These are phyloP conservation scores for Heliothis virescens DNA, from an alignment of 1,140 invertebrate species.

Conservation along the genomic window DNA sequence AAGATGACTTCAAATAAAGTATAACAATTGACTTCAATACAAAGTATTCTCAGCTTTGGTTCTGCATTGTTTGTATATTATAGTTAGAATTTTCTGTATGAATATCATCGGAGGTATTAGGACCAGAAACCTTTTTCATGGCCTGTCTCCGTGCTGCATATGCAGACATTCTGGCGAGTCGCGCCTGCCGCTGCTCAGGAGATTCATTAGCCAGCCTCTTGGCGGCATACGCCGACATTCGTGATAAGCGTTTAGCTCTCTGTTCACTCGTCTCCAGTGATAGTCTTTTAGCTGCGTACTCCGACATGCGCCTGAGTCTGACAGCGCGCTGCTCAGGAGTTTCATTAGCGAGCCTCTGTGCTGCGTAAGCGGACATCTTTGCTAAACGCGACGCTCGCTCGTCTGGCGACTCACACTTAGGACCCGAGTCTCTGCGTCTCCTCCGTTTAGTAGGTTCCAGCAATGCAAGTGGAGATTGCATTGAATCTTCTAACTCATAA, in stretches of 20 bases:
- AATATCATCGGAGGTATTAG: conserved; percentile 8
- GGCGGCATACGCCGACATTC: conserved; percentile 86
- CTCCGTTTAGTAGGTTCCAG: conserved; percentile 49
- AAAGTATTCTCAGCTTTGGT: conserved; percentile 41
- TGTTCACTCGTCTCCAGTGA: conserved; percentile 85
- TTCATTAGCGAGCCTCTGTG: conserved; percentile 85
- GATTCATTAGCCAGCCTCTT: conserved; percentile 84
- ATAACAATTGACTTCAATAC: conserved; percentile 23
- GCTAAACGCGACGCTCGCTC: conserved; percentile 82
- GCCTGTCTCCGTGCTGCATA: conserved; percentile 79
- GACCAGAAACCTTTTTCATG: conserved; percentile 63
- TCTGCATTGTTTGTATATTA: conserved; percentile 36
- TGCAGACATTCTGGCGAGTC: conserved; percentile 86
- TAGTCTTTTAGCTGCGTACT: conserved; percentile 78
- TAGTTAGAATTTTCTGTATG: conserved; percentile 14
- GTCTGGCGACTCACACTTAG: conserved; percentile 81
- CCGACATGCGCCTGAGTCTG: conserved; percentile 82
- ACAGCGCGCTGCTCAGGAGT: conserved; percentile 84
- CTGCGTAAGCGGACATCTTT: conserved; percentile 84
- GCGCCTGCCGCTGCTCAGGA: conserved; percentile 82
- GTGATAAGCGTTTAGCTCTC: conserved; percentile 81
- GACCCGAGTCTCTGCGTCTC: conserved; percentile 57
- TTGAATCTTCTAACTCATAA: conserved; percentile 38
- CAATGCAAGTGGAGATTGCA: conserved; percentile 59
- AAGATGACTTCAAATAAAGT: conserved; percentile 2